Conservation (phyloP, 2,888 invertebrate species). For the Synanthedon andrenaeformis region DNA sequence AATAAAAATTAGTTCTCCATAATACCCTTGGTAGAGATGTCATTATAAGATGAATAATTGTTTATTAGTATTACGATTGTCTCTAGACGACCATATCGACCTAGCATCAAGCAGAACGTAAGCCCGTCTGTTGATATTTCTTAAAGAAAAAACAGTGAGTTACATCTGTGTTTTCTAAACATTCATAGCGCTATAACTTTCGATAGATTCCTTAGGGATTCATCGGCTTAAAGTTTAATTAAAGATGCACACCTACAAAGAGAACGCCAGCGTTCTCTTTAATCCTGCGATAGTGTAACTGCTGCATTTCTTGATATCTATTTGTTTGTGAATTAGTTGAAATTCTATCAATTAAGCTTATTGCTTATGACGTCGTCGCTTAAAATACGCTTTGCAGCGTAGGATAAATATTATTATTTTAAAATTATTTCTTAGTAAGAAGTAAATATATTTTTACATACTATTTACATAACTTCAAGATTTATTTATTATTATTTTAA, state of each 20-base stretch:
- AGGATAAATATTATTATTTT: no score
- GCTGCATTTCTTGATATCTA: neutral
- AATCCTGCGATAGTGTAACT: conserved; percentile 26
- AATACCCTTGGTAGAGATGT: no score
- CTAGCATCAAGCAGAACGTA: neutral
- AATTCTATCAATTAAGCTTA: neutral
- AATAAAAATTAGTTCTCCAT: no score
- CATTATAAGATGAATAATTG: no score
- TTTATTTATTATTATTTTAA: no score
- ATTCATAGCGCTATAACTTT: conserved; percentile 14
- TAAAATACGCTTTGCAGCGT: no score
- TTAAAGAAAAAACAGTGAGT: no score
- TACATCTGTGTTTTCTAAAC: conserved; percentile 3
- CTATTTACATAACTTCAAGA: no score
- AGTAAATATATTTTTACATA: no score
- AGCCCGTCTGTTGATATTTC: no score
- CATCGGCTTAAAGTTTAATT: conserved; percentile 47
- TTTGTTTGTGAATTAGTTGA: neutral
- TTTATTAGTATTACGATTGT: neutral
- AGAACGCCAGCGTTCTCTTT: conserved; percentile 18
- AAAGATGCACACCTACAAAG: conserved; percentile 37
- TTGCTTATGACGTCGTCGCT: no score
- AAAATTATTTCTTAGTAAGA: no score
- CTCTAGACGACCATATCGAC: neutral
- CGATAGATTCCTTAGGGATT: conserved; percentile 37